These are phyloP conservation scores for Zingel zingel DNA, from an alignment of 2,113 vertebrate species.

Conservation along the genomic window DNA sequence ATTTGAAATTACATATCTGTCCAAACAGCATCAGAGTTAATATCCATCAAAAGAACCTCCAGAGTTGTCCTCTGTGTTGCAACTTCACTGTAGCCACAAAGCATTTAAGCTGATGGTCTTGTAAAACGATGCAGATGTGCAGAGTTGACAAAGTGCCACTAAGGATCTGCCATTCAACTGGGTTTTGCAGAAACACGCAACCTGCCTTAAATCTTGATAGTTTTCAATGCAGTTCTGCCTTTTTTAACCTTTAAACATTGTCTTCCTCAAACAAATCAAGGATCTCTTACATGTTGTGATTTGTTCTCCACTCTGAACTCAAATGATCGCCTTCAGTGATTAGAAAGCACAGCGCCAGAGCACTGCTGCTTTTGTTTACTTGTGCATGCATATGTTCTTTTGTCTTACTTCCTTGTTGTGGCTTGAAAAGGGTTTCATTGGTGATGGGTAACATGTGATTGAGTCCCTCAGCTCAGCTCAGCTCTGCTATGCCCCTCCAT, in stretches of 20 bases:
- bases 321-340: neutral
- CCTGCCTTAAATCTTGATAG: neutral
- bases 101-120: neutral
- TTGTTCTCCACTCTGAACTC: neutral
- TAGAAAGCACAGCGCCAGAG: neutral
- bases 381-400: constrained; percentile 41
- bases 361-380: constrained; percentile 19
- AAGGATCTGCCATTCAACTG: constrained; percentile 27
- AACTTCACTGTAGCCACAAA: neutral
- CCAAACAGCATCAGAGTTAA: constrained; percentile 19
- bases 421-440: neutral
- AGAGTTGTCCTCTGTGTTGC: neutral
- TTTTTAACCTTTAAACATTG: constrained; percentile 30
- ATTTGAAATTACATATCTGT: neutral
- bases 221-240: neutral
- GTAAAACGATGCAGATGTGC: constrained; percentile 36
- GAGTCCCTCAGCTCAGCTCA: constrained; percentile 4
- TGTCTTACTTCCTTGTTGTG: constrained; percentile 29
- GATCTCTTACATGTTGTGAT: constrained; percentile 24
- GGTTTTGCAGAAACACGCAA: constrained; percentile 59
- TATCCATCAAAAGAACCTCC: neutral
- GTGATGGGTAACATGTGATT: constrained; percentile 38
- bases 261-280: constrained; percentile 24
- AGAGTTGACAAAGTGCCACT: neutral
- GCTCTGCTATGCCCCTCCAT: constrained; percentile 46